Conservation (phyloP, 2,113 vertebrate genomes). For the Peromyscus leucopus region DNA sequence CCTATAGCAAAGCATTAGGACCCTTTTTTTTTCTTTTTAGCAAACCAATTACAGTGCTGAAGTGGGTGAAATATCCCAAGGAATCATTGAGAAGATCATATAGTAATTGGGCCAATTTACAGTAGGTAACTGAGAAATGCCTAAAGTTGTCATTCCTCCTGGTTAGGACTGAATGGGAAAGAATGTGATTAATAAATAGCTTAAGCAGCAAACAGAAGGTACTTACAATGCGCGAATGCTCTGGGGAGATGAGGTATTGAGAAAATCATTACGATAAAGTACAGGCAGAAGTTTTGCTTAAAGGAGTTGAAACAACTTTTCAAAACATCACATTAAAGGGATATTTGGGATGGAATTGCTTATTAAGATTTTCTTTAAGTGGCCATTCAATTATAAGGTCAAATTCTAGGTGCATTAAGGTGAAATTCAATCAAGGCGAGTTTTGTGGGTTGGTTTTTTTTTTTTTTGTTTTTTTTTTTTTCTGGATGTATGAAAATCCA, state of each 20-base stretch:
- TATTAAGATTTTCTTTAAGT: constrained; percentile 66
- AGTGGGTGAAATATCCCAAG: constrained; percentile 67
- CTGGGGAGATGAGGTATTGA: constrained; percentile 76
- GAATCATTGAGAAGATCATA: constrained; percentile 71
- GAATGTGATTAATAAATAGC: constrained; percentile 82
- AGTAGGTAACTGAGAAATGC: constrained; percentile 75
- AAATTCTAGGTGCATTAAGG: constrained; percentile 35
- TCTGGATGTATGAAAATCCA: not conserved
- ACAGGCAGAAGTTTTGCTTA: constrained; percentile 63
- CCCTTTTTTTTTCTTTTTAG: constrained; percentile 46
- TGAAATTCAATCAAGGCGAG: constrained; percentile 5
- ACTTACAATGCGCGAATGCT: constrained; percentile 72
- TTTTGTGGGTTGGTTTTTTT: not conserved
- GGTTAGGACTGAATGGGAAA: constrained; percentile 74
- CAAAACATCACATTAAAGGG: constrained; percentile 66
- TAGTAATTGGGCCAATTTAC: constrained; percentile 78
- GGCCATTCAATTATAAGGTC: constrained; percentile 66
- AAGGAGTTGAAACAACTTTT: constrained; percentile 72
- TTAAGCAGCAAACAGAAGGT: constrained; percentile 79
- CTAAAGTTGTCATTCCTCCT: constrained; percentile 77
- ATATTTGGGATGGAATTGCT: constrained; percentile 55
- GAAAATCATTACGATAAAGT: constrained; percentile 71
- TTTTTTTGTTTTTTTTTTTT: not conserved
- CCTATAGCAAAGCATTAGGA: constrained; percentile 31
- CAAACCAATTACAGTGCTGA: constrained; percentile 72